Evolutionary conservation across 1,140 invertebrate genomes (phyloP).

Genomic region (Pseudomyrmex pallidus): DNA sequence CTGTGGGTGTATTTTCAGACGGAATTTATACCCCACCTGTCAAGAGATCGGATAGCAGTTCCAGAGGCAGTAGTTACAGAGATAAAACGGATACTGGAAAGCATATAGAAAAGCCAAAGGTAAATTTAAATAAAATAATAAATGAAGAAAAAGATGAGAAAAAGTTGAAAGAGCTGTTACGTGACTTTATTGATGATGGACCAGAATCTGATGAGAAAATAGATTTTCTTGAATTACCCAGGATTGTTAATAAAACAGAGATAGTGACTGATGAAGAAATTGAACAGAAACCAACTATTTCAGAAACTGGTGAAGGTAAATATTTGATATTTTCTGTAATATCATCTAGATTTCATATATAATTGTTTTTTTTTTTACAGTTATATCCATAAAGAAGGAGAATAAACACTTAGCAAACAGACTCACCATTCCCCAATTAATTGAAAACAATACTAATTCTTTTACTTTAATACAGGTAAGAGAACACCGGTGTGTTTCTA

Average conservation of each 20-base stretch:
- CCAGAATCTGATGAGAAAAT: conserved; percentile 15
- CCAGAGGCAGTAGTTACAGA: conserved; percentile 46
- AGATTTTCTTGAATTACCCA: not conserved
- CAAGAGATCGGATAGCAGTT: conserved; percentile 29
- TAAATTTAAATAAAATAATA: conserved; percentile 76
- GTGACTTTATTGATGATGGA: conserved; percentile 80
- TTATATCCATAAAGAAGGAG: conserved; percentile 39
- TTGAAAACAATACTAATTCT: conserved; percentile 75
- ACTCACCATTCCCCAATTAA: conserved; percentile 72
- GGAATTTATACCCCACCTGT: conserved; percentile 69
- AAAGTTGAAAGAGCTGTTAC: conserved; percentile 77
- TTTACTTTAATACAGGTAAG: conserved; percentile 81
- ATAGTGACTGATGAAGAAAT: conserved; percentile 20
- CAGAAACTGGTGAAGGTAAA: conserved; percentile 79
- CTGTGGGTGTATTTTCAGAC: conserved; percentile 81
- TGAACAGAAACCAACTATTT: conserved; percentile 74
- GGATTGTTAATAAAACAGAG: conserved; percentile 1
- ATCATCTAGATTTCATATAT: conserved; percentile 1
- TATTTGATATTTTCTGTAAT: not conserved
- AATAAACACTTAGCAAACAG: conserved; percentile 14
- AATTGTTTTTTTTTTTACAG: conserved; percentile 37
- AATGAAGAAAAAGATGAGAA: conserved; percentile 80
- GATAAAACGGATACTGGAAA: conserved; percentile 52
- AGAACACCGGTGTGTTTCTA: not conserved
- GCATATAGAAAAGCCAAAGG: conserved; percentile 76